These are phyloP conservation scores for Rhynchotus rufescens DNA, from an alignment of 2,797 vertebrate genomes.

Conservation along the genomic window DNA sequence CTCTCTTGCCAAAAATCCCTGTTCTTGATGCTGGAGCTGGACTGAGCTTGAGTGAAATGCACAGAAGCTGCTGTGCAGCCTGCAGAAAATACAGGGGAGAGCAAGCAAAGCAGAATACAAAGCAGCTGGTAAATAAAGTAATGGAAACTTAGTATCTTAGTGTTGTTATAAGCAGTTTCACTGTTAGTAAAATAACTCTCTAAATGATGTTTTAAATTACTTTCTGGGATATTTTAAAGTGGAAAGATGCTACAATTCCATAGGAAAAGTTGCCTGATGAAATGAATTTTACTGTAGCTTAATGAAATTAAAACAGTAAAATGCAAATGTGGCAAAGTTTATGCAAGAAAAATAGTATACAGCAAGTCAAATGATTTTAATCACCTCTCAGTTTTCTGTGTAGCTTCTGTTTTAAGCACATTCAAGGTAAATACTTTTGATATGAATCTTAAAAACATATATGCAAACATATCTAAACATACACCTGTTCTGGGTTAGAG, in stretches of 20 bases:
- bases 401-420: background rate
- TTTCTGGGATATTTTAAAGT: background rate
- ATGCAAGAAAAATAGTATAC: background rate
- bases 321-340: background rate
- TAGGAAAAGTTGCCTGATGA: background rate
- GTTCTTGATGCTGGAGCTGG: background rate
- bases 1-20: background rate
- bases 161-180: background rate
- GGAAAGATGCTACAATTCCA: background rate
- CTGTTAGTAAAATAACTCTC: background rate
- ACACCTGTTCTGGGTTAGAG: background rate
- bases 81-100: background rate
- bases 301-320: background rate
- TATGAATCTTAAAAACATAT: background rate
- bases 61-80: background rate
- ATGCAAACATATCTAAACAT: too few species aligned
- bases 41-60: background rate
- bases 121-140: background rate
- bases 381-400: background rate
- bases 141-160: background rate
- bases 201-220: background rate
- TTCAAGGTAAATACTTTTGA: background rate
- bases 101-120: background rate
- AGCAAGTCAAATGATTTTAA: background rate
- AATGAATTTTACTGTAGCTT: background rate